A percentile compares a stretch with the other conserved stretches of the same genome.
Evolutionary conservation across 2,797 vertebrate genomes (phyloP).

Genomic region (Scolopax rusticola): DNA sequence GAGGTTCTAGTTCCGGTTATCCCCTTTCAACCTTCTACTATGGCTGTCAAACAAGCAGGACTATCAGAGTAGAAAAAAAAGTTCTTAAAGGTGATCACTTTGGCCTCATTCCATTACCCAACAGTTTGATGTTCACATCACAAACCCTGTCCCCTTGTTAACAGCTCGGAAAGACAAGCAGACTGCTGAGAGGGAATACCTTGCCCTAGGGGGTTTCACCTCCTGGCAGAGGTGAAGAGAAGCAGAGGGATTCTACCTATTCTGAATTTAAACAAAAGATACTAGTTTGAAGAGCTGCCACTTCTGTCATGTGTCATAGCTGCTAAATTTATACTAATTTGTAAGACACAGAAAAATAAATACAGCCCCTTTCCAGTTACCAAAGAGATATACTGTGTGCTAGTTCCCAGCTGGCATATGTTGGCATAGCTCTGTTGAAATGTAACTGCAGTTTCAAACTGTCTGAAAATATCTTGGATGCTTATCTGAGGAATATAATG

Average conservation of each 20-base stretch:
- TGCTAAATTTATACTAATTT: neutral
- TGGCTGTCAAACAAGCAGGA: neutral
- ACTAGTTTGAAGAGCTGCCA: neutral
- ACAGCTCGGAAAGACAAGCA: neutral
- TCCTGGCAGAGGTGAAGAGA: neutral
- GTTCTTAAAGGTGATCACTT: neutral
- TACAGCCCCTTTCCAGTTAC: constrained; percentile 28
- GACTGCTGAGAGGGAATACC: neutral
- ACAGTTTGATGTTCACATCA: neutral
- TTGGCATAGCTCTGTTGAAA: constrained; percentile 32
- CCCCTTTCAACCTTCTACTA: neutral
- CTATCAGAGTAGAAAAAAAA: neutral
- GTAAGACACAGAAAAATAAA: constrained; percentile 2
- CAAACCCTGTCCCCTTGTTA: neutral
- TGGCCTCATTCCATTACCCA: neutral
- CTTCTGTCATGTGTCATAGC: neutral
- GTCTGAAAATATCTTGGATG: constrained; percentile 44
- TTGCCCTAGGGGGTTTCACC: neutral
- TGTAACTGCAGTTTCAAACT: constrained; percentile 28
- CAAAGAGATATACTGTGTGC: neutral
- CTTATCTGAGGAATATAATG: constrained; percentile 9
- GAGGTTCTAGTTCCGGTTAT: neutral
- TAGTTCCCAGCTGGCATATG: constrained; percentile 22
- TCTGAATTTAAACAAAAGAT: neutral
- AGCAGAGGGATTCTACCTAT: neutral